A percentile compares a stretch with the other conserved stretches of the same genome.
These are phyloP conservation scores for Alexandromys fortis DNA, from an alignment of 2,113 vertebrate genomes.

Conservation along the genomic window DNA sequence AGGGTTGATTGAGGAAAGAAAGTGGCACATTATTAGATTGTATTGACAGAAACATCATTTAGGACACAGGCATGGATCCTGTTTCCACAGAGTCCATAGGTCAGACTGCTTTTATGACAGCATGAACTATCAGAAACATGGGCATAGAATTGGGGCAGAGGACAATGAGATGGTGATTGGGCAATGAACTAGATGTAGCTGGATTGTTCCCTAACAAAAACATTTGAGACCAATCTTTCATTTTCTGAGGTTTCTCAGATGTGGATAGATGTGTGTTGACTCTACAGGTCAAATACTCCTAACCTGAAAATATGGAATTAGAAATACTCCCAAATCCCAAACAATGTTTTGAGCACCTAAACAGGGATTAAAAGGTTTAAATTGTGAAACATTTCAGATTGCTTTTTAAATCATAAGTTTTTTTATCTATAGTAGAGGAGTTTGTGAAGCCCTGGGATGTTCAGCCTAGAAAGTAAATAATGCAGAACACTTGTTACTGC, in stretches of 20 bases:
- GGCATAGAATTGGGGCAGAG: neutral
- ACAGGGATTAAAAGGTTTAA: neutral
- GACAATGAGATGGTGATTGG: neutral
- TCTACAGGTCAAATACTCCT: neutral
- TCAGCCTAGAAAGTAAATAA: neutral
- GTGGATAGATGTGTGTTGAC: neutral
- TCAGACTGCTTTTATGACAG: neutral
- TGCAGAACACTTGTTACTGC: neutral
- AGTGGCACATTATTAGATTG: neutral
- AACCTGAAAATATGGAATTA: neutral
- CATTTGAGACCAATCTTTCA: neutral
- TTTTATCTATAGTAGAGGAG: neutral
- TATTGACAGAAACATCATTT: neutral
- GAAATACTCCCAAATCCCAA: neutral
- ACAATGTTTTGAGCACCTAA: neutral
- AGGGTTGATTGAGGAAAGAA: neutral
- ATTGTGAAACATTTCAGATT: neutral
- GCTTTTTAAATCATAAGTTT: neutral
- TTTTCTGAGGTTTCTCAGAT: neutral
- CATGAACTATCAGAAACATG: neutral
- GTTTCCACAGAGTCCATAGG: neutral
- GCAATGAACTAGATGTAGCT: neutral
- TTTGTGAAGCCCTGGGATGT: neutral
- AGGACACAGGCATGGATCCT: neutral
- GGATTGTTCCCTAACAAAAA: neutral